Evolutionary conservation across 2,888 invertebrate species (phyloP).

Genomic region (Brachypalpus laphriformis): DNA sequence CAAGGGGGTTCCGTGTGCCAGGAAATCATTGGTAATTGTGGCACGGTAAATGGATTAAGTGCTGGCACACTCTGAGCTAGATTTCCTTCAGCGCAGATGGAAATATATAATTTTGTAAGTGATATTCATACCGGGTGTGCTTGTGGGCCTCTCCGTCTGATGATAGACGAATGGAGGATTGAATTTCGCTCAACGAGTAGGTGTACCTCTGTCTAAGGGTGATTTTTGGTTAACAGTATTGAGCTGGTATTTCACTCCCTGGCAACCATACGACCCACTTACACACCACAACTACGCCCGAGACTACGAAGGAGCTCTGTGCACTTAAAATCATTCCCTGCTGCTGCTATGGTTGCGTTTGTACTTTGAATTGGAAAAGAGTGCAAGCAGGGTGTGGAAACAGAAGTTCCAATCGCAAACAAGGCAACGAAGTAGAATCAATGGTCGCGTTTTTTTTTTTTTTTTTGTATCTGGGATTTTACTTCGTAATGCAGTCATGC

Average conservation of each 20-base stretch:
- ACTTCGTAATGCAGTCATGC: conserved; percentile 47
- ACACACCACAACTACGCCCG: background rate
- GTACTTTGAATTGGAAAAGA: conserved; percentile 18
- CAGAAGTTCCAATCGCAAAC: conserved; percentile 23
- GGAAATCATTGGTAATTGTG: conserved; percentile 68
- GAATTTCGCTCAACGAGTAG: conserved; percentile 20
- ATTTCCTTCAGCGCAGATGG: conserved; percentile 17
- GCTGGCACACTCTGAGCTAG: conserved; percentile 12
- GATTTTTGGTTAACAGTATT: conserved; percentile 18
- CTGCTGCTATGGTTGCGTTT: conserved; percentile 4
- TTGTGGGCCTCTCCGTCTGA: background rate
- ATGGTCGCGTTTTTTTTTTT: conserved; percentile 29
- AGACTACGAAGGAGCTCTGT: conserved; percentile 13
- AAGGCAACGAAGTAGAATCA: conserved; percentile 47
- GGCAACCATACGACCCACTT: background rate
- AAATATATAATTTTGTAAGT: conserved; percentile 49
- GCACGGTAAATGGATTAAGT: conserved; percentile 67
- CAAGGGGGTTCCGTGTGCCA: conserved; percentile 42
- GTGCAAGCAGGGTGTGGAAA: conserved; percentile 26
- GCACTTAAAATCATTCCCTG: conserved; percentile 27
- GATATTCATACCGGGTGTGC: conserved; percentile 13
- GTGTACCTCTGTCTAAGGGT: background rate
- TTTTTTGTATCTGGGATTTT: background rate
- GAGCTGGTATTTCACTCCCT: conserved; percentile 14
- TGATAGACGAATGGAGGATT: conserved; percentile 19